Conservation (phyloP, 1,140 invertebrate species). For the Steinernema khuongi region DNA sequence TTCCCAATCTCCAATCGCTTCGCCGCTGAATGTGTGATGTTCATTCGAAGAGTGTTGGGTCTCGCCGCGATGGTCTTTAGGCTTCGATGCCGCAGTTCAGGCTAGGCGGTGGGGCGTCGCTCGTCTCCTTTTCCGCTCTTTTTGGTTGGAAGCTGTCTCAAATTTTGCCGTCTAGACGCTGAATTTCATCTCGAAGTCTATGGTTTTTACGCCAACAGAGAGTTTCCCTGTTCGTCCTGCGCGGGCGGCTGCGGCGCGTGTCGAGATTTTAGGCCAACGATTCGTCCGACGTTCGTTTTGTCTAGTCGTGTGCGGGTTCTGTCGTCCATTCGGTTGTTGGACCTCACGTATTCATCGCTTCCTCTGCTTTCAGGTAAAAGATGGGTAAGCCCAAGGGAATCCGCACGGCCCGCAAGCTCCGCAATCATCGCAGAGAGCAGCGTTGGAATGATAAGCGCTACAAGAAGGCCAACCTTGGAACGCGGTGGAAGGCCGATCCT, state of each 20-base stretch:
- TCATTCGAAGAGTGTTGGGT: neutral
- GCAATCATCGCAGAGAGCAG: slow-evolving; percentile 89
- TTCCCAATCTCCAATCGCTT: neutral
- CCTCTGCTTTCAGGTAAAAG: slow-evolving; percentile 29
- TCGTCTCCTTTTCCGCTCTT: neutral
- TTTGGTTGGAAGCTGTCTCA: too few relatives aligned
- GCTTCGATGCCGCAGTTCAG: neutral
- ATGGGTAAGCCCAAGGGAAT: slow-evolving; percentile 94
- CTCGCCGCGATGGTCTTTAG: neutral
- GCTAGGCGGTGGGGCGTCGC: neutral
- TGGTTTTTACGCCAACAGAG: too few relatives aligned
- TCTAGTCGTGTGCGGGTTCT: neutral
- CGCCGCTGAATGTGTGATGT: neutral
- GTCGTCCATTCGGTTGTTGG: neutral
- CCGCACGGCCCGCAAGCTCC: slow-evolving; percentile 92
- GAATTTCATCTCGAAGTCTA: too few relatives aligned
- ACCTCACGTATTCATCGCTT: neutral
- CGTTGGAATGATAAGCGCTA: slow-evolving; percentile 98
- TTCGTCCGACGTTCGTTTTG: neutral
- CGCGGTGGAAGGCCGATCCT: slow-evolving; percentile 99
- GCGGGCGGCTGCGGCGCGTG: neutral
- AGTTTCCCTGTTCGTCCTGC: neutral
- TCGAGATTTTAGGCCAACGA: neutral
- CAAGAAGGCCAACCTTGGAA: slow-evolving; percentile 98
- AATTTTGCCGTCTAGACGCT: too few relatives aligned